These are phyloP conservation scores for Hypomesus transpacificus DNA, from an alignment of 2,113 vertebrate genomes.

Conservation along the genomic window DNA sequence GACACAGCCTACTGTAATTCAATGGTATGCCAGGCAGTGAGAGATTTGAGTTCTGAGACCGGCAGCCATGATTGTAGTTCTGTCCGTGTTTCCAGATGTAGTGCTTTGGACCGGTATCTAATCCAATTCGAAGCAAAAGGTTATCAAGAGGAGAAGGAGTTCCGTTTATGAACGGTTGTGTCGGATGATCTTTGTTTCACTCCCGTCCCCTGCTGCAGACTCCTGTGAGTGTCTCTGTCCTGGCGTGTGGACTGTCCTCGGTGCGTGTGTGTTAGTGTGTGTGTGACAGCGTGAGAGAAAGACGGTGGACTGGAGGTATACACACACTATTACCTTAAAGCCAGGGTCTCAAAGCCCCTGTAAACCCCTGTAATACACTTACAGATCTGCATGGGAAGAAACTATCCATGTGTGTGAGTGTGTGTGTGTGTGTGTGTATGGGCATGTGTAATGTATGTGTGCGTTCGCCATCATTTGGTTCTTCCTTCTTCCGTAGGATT, in stretches of 20 bases:
- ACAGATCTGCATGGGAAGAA: constrained; percentile 16
- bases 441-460: too few species aligned
- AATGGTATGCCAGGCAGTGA: too few species aligned
- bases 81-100: too few species aligned
- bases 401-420: background rate
- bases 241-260: background rate
- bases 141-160: too few species aligned
- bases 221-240: background rate
- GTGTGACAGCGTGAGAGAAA: constrained; percentile 5
- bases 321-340: constrained; percentile 34
- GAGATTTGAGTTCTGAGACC: too few species aligned
- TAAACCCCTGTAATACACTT: constrained; percentile 55
- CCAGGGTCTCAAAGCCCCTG: constrained; percentile 42
- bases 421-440: background rate
- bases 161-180: background rate
- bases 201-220: background rate
- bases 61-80: too few species aligned
- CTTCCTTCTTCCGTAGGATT: background rate
- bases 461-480: background rate
- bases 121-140: too few species aligned
- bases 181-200: background rate
- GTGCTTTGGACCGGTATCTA: too few species aligned
- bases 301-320: constrained; percentile 26
- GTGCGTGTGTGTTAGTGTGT: too few species aligned
- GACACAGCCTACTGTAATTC: too few species aligned